Percentiles rank a stretch among this genome's conserved stretches.
These are phyloP conservation scores for Sebastes diaconus DNA, from an alignment of 2,797 vertebrate genomes.

Conservation along the genomic window DNA sequence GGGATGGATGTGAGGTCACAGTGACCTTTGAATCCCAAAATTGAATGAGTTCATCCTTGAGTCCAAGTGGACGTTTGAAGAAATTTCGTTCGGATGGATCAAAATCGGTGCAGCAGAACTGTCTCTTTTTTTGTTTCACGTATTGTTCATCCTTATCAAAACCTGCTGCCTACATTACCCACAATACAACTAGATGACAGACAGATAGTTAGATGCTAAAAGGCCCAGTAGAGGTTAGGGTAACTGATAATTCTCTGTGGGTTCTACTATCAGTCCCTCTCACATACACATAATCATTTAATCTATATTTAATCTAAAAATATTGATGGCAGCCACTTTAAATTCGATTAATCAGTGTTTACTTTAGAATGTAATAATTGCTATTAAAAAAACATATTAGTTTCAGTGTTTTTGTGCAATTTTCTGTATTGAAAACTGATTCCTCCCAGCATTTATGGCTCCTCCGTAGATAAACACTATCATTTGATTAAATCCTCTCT, in stretches of 20 bases:
- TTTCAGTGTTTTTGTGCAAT: neutral
- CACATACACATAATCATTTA: neutral
- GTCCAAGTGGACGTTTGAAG: too few relatives aligned
- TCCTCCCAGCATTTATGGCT: neutral
- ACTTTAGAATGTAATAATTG: neutral
- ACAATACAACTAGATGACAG: neutral
- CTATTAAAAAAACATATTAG: neutral
- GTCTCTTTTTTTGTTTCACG: neutral
- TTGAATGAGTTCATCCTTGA: too few relatives aligned
- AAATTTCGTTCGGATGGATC: fast-evolving
- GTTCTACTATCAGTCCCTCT: neutral
- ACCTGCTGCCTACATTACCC: neutral
- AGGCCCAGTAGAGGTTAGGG: neutral
- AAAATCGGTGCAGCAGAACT: neutral
- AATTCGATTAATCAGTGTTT: neutral
- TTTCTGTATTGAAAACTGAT: neutral
- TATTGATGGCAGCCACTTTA: neutral
- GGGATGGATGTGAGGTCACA: too few relatives aligned
- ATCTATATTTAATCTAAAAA: conserved; percentile 4
- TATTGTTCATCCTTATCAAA: neutral
- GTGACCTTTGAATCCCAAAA: neutral
- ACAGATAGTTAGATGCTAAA: neutral
- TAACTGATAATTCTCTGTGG: neutral
- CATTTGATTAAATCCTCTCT: conserved; percentile 34
- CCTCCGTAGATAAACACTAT: conserved; percentile 28